Conservation (phyloP, 1,140 invertebrate genomes). For the Brachionus rubens region DNA sequence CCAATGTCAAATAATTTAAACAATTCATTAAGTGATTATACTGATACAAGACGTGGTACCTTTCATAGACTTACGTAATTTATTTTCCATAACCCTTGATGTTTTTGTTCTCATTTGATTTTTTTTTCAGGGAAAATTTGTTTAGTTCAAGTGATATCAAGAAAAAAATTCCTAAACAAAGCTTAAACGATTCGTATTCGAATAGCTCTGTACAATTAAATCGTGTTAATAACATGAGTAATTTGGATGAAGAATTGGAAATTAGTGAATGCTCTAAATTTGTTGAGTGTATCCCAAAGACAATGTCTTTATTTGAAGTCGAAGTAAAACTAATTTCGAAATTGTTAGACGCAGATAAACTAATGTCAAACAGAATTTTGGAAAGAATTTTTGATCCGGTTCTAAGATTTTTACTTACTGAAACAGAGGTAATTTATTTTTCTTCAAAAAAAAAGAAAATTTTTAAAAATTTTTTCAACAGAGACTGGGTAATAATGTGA, state of each 20-base stretch:
- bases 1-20: background rate
- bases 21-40: background rate
- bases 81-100: background rate
- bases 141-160: constrained; percentile 13
- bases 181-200: constrained; percentile 30
- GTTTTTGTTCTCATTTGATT: background rate
- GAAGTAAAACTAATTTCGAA: constrained; percentile 31
- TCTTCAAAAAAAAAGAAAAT: too few species aligned
- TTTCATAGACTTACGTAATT: constrained; percentile 23
- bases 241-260: constrained; percentile 5
- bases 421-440: background rate
- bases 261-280: background rate
- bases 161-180: background rate
- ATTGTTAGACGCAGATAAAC: constrained; percentile 20
- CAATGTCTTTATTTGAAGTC: background rate
- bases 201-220: constrained; percentile 15
- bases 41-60: background rate
- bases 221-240: background rate
- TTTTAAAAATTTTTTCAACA: background rate
- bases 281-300: background rate
- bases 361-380: background rate
- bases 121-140: background rate
- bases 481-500: constrained; percentile 6
- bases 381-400: constrained; percentile 36
- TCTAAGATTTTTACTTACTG: background rate